Percentiles rank a stretch among this genome's conserved stretches.
These are phyloP conservation scores for Pseudomyrmex pallidus DNA, from an alignment of 1,140 invertebrate genomes.

Conservation along the genomic window DNA sequence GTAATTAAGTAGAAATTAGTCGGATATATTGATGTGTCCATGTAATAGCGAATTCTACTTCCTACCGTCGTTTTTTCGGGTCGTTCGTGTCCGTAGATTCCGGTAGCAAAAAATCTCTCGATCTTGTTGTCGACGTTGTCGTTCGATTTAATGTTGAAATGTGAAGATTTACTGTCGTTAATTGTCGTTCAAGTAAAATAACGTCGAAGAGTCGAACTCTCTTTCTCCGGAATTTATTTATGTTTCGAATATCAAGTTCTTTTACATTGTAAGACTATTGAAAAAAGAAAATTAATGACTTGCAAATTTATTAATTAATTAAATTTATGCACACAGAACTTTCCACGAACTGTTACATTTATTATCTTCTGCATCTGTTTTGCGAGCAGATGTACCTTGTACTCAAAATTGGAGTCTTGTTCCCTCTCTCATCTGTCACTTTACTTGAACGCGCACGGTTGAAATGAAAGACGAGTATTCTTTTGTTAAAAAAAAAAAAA, in stretches of 20 bases:
- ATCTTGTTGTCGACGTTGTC: constrained; percentile 49
- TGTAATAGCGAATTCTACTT: constrained; percentile 41
- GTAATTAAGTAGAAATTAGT: constrained; percentile 47
- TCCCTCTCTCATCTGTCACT: constrained; percentile 25
- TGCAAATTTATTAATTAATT: too few species aligned
- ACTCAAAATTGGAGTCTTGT: background rate
- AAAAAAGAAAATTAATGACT: background rate
- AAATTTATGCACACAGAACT: too few species aligned
- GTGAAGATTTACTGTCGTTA: constrained; percentile 15
- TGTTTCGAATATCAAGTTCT: background rate
- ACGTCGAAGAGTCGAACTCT: constrained; percentile 3
- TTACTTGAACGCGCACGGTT: constrained; percentile 19
- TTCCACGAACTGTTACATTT: too few species aligned
- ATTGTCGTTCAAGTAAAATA: constrained; percentile 47
- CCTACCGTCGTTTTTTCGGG: constrained; percentile 26
- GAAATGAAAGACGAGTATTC: constrained; percentile 3
- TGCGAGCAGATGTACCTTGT: background rate
- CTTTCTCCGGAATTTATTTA: too few species aligned
- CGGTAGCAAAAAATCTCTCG: constrained; percentile 45
- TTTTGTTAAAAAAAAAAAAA: background rate
- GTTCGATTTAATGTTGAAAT: constrained; percentile 32
- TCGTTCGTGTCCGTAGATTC: constrained; percentile 46
- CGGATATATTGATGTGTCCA: constrained; percentile 43
- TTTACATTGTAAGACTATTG: background rate
- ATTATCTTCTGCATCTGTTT: too few species aligned